phyloP scores from a whole-genome alignment of 2,888 invertebrate genomes.

The Spialia ferax region DNA sequence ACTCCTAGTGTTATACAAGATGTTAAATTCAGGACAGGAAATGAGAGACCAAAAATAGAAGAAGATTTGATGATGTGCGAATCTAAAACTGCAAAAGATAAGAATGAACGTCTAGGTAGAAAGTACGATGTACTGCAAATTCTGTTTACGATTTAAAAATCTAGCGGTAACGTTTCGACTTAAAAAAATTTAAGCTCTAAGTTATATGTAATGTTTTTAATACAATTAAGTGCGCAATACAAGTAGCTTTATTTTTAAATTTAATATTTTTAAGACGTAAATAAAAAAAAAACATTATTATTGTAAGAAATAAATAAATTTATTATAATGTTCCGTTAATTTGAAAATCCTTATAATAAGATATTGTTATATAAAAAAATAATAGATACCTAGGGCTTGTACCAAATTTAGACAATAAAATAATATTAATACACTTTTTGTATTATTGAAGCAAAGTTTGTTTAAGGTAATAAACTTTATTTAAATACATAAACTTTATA shows the following conservation, averaged over 20 bases:
- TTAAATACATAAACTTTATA: no score
- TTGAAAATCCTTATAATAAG: no score
- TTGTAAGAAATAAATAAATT: no score
- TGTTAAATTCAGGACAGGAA: conserved; percentile 53
- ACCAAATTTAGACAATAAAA: no score
- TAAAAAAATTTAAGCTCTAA: neutral
- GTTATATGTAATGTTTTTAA: neutral
- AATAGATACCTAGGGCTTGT: no score
- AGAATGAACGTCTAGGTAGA: conserved; percentile 54
- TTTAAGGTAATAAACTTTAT: no score
- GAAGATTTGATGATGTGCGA: conserved; percentile 76
- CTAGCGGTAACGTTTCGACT: neutral
- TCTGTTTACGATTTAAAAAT: conserved; percentile 62
- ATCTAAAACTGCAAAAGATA: conserved; percentile 59
- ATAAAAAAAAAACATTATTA: no score
- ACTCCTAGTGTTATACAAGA: conserved; percentile 58
- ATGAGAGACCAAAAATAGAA: conserved; percentile 54
- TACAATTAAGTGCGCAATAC: neutral
- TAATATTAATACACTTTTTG: no score
- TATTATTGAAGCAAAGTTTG: no score
- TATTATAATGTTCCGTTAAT: no score
- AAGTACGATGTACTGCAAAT: conserved; percentile 69
- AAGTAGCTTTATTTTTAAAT: conserved; percentile 1
- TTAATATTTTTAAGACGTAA: no score
- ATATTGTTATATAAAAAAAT: no score